Conservation (phyloP, 1,140 invertebrate species). For the Dermatophagoides farinae region DNA sequence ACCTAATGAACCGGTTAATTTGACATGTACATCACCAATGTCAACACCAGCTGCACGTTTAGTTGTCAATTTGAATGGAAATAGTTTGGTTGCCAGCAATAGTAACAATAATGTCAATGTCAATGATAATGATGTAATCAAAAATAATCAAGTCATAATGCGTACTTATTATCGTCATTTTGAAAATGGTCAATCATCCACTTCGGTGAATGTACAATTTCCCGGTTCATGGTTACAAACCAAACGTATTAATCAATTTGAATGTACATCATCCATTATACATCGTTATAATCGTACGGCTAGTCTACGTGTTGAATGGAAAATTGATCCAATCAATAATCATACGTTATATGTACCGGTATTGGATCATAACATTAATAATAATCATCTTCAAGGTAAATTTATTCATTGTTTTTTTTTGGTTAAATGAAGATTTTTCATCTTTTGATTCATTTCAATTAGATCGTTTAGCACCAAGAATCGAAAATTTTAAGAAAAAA, state of each 20-base stretch:
- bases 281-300: conserved; percentile 1
- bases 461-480: conserved; percentile 8
- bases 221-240: not conserved
- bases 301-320: not conserved
- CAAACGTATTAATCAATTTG: conserved; percentile 2
- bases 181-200: not conserved
- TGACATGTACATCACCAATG: conserved; percentile 6
- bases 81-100: not conserved
- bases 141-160: not conserved
- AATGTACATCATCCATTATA: conserved; percentile 6
- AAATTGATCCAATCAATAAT: not conserved
- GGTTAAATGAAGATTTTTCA: not conserved
- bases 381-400: not conserved
- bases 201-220: conserved; percentile 10
- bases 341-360: not conserved
- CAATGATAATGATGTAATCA: not conserved
- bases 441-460: not conserved
- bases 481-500: conserved; percentile 4
- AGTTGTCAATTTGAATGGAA: conserved; percentile 4
- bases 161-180: not conserved
- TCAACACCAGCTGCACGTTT: not conserved
- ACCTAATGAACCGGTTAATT: conserved; percentile 4
- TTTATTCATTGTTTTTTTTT: not conserved
- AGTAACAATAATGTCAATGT: too few species aligned
- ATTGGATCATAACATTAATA: not conserved